Evolutionary conservation across 1,140 invertebrate genomes (phyloP).

Genomic region (Hycleus cichorii): DNA sequence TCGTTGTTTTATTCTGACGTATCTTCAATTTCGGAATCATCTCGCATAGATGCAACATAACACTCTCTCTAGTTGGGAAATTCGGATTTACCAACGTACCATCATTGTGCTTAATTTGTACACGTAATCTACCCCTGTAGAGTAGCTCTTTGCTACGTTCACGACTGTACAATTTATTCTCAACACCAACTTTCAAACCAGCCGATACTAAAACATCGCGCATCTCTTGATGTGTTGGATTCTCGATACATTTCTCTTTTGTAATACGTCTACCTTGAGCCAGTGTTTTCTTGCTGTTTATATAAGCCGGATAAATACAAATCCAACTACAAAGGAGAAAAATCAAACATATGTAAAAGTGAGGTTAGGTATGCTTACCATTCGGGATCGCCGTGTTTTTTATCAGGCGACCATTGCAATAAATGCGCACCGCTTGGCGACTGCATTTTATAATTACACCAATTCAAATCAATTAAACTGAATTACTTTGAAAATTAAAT

Average conservation of each 20-base stretch:
- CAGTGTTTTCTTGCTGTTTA: slow-evolving; percentile 88
- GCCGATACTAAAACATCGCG: slow-evolving; percentile 78
- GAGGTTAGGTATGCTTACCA: slow-evolving; percentile 35
- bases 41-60: slow-evolving; percentile 69
- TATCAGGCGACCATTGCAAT: slow-evolving; percentile 46
- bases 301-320: slow-evolving; percentile 92
- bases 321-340: slow-evolving; percentile 69
- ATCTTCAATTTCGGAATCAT: slow-evolving; percentile 91
- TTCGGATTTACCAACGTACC: slow-evolving; percentile 66
- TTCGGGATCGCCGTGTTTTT: slow-evolving; percentile 59
- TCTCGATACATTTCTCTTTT: slow-evolving; percentile 83
- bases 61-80: slow-evolving; percentile 68
- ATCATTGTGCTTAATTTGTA: slow-evolving; percentile 91
- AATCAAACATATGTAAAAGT: slow-evolving; percentile 15
- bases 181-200: slow-evolving; percentile 79
- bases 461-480: too few relatives aligned
- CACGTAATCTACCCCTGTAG: slow-evolving; percentile 77
- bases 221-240: slow-evolving; percentile 91
- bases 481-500: too few relatives aligned
- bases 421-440: neutral
- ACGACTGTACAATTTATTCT: slow-evolving; percentile 90
- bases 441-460: too few relatives aligned
- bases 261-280: slow-evolving; percentile 78
- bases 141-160: slow-evolving; percentile 83
- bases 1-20: slow-evolving; percentile 44